A percentile compares a stretch with the other conserved stretches of the same genome.
phyloP scores from a whole-genome alignment of 2,888 invertebrate genomes.

The Drosophila trichaetosa region DNA sequence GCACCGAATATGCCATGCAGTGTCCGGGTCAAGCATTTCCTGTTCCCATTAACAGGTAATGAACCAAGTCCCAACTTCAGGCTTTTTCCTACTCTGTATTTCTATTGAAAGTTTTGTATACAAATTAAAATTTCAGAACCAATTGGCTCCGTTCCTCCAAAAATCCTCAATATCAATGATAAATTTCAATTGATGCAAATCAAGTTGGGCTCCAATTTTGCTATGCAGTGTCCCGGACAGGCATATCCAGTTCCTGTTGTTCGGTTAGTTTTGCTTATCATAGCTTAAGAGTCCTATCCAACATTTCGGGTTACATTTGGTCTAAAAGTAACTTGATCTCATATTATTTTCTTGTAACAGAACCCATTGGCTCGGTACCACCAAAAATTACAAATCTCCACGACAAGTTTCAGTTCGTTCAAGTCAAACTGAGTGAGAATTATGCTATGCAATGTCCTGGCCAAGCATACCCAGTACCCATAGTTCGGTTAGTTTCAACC shows the following conservation, averaged over 20 bases:
- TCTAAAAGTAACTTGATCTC: not conserved
- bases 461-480: constrained; percentile 91
- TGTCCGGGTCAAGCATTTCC: constrained; percentile 92
- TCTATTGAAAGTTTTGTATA: not conserved
- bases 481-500: constrained; percentile 86
- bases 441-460: constrained; percentile 90
- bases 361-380: constrained; percentile 86
- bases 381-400: constrained; percentile 87
- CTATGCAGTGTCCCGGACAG: constrained; percentile 91
- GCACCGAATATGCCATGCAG: constrained; percentile 87
- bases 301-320: constrained; percentile 32
- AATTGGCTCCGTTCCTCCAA: constrained; percentile 87
- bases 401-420: constrained; percentile 84
- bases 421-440: constrained; percentile 85
- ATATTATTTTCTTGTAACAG: constrained; percentile 55
- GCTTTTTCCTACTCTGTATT: constrained; percentile 85
- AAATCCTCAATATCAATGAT: constrained; percentile 87
- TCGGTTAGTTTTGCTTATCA: constrained; percentile 85
- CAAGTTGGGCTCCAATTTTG: constrained; percentile 85
- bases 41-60: constrained; percentile 86
- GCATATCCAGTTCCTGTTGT: constrained; percentile 90
- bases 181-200: constrained; percentile 80
- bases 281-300: constrained; percentile 4
- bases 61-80: constrained; percentile 89
- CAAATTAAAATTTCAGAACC: constrained; percentile 83